Base-by-base conservation (phyloP, 2,113 vertebrate genomes). In the Poicephalus gulielmi region DNA sequence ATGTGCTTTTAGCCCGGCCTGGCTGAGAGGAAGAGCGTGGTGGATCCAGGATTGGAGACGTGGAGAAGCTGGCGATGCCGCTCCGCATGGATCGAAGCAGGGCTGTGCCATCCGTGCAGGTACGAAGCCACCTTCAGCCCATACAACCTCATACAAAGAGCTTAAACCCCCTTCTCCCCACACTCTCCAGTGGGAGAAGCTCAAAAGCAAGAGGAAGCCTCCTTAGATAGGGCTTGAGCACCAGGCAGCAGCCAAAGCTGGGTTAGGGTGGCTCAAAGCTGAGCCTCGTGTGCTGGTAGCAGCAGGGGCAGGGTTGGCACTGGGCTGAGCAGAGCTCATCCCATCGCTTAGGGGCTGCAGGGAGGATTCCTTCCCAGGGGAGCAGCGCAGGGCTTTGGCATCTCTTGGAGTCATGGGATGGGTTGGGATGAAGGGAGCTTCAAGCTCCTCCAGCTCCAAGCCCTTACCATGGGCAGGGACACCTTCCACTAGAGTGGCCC, bases 91-190 rank as follows among this genome's bases (percentile, higher is more conserved):
- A 17, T 4, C 13, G 2, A 15, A 24, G 7, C 33, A 6, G 3
- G 35, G 60, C 52, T 15, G 52, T 33, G 6, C 37, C 1, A 5
- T 20, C 24, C 0, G 24, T 1, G 53, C 27, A 0, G 37, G 13
- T 24, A 10, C 4, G 30, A 30, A 39, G 37, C 37, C 37, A 39
- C 37, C 37, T 39, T 39, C 37, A 39, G 37, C 37, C 37, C 37
- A 39, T 39, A 39, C 37, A 39, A 39, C 37, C 37, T 43, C 52
- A 1, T 27, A 39, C 43, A 76, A 89, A 90, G 46, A 92, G 33
- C 49, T 83, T 74, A 5, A n/a, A 15, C 0, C 18, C 2, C 24
- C n/a, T 19, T 69, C 57, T n/a, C 55, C 39, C 68, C 33, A 7
- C 12, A 1, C 30, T 50, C 17, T 60, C 35, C 30, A 23, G 11